These are phyloP conservation scores for Parthenolecanium corni DNA, from an alignment of 2,888 invertebrate genomes.

Conservation along the genomic window DNA sequence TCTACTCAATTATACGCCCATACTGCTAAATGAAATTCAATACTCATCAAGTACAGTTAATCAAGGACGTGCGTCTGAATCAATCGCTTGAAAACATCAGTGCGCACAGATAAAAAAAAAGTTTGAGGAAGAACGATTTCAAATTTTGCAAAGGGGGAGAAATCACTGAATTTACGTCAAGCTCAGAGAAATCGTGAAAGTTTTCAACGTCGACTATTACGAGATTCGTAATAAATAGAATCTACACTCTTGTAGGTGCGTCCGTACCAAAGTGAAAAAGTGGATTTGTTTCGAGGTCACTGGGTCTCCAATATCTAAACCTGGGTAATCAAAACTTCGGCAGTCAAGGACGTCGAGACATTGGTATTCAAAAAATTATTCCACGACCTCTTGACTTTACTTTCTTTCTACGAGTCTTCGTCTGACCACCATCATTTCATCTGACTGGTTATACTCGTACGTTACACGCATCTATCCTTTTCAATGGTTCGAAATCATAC, in stretches of 20 bases:
- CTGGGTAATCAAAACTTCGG: conserved; percentile 7
- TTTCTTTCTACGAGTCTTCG: too few relatives aligned
- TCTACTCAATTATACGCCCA: too few relatives aligned
- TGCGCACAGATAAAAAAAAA: too few relatives aligned
- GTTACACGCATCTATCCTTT: too few relatives aligned
- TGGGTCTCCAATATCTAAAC: conserved; percentile 18
- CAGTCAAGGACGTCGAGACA: conserved; percentile 23
- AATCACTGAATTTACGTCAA: conserved; percentile 10
- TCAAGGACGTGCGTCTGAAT: too few relatives aligned
- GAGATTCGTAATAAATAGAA: neutral
- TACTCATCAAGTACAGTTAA: too few relatives aligned
- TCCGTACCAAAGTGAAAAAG: conserved; percentile 26
- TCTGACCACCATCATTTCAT: too few relatives aligned
- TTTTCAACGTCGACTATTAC: conserved; percentile 1
- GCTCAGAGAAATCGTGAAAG: conserved; percentile 7
- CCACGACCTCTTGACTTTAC: too few relatives aligned
- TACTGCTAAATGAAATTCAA: too few relatives aligned
- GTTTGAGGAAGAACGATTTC: neutral
- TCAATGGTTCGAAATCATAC: too few relatives aligned
- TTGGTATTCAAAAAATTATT: conserved; percentile 22
- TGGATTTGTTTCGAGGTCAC: conserved; percentile 28
- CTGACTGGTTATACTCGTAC: too few relatives aligned
- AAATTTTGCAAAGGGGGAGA: conserved; percentile 2
- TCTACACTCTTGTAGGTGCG: conserved; percentile 7
- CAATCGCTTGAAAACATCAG: too few relatives aligned